These are phyloP conservation scores for Caenorhabditis panamensis DNA, from an alignment of 2,888 invertebrate genomes.

Conservation along the genomic window DNA sequence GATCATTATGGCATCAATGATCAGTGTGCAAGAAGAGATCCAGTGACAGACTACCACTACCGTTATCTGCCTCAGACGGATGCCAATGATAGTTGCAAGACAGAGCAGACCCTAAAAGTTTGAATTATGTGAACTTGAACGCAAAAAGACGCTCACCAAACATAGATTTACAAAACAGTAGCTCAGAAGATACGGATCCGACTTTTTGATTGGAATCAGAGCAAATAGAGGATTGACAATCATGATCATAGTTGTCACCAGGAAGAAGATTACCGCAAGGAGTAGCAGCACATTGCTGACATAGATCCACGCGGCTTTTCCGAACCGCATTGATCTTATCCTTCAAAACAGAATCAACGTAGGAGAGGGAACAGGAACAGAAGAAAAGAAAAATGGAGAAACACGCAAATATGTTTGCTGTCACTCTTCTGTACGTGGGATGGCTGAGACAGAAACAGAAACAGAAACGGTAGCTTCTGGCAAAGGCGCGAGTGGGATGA, in stretches of 20 bases:
- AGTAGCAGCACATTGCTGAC: slow-evolving; percentile 29
- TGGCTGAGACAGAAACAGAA: slow-evolving; percentile 27
- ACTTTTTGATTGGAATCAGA: slow-evolving; percentile 48
- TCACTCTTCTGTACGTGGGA: slow-evolving; percentile 22
- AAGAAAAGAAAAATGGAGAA: slow-evolving; percentile 20
- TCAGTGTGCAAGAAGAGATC: slow-evolving; percentile 33
- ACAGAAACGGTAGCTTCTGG: slow-evolving; percentile 13
- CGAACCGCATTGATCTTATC: slow-evolving; percentile 16
- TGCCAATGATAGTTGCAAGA: slow-evolving; percentile 20
- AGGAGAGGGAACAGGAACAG: neutral
- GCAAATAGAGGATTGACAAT: slow-evolving; percentile 44
- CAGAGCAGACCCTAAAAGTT: slow-evolving; percentile 25
- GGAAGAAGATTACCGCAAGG: slow-evolving; percentile 18
- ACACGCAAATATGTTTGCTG: slow-evolving; percentile 23
- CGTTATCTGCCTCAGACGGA: slow-evolving; percentile 22
- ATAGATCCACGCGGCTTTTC: slow-evolving; percentile 52
- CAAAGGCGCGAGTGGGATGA: slow-evolving; percentile 7
- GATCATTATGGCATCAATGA: slow-evolving; percentile 55
- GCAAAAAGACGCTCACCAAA: slow-evolving; percentile 22
- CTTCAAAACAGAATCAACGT: slow-evolving; percentile 2
- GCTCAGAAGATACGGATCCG: slow-evolving; percentile 31
- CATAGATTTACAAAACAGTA: slow-evolving; percentile 44
- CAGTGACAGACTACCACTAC: slow-evolving; percentile 46
- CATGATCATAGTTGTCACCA: slow-evolving; percentile 19
- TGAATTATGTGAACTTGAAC: neutral